These are phyloP conservation scores for Mythimna vitellina DNA, from an alignment of 2,888 invertebrate genomes.

Conservation along the genomic window DNA sequence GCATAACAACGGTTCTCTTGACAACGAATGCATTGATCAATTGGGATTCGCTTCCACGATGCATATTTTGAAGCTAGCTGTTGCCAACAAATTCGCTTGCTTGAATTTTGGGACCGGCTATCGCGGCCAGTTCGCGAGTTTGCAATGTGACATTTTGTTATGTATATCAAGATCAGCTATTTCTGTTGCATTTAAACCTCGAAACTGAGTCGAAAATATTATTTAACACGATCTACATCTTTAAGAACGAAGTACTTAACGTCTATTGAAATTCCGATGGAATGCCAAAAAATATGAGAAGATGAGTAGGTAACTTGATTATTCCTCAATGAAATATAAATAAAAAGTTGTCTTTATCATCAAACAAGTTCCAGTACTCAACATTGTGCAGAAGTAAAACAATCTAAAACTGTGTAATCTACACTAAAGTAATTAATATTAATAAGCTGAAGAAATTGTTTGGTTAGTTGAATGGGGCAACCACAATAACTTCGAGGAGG, in stretches of 20 bases:
- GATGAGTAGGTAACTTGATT: no score
- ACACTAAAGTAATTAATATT: neutral
- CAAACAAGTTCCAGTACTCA: neutral
- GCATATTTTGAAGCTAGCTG: constrained; percentile 37
- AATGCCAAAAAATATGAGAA: neutral
- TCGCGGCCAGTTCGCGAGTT: constrained; percentile 26
- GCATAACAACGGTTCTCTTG: constrained; percentile 76
- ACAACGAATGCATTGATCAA: constrained; percentile 72
- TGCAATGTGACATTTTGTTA: constrained; percentile 41
- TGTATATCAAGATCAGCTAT: constrained; percentile 47
- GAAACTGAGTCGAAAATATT: neutral
- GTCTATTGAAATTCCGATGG: no score
- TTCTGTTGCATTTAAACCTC: constrained; percentile 21
- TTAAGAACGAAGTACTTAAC: no score
- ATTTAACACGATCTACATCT: no score
- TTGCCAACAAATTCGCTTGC: constrained; percentile 43
- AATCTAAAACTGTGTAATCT: neutral
- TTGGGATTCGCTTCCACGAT: constrained; percentile 56
- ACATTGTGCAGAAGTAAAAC: neutral
- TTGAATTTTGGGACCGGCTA: constrained; percentile 20
- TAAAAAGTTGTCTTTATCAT: neutral
- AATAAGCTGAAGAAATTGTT: no score
- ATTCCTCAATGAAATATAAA: neutral
- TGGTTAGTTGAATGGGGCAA: no score
- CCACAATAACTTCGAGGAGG: no score